Evolutionary conservation across 2,888 invertebrate genomes (phyloP).

Genomic region (Cosmopolites sordidus): DNA sequence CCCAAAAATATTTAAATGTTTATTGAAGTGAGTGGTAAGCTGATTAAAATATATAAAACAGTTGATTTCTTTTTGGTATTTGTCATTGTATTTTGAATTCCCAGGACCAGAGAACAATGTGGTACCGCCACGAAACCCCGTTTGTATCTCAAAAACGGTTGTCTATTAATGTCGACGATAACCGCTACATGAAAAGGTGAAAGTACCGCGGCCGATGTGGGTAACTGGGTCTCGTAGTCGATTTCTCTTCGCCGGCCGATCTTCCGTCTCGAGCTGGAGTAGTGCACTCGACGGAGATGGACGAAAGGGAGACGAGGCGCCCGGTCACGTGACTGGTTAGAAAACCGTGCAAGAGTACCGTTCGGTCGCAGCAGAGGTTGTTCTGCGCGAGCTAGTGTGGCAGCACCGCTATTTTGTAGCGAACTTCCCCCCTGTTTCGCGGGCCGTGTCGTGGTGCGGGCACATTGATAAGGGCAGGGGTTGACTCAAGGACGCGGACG

Average conservation of each 20-base stretch:
- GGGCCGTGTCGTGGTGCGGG: constrained; percentile 8
- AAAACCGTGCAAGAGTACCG: constrained; percentile 22
- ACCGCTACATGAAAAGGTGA: constrained; percentile 38
- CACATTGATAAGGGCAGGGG: constrained; percentile 36
- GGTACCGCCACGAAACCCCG: too few species aligned
- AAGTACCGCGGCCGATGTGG: constrained; percentile 46
- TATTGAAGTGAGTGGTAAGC: too few species aligned
- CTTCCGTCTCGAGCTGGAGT: neutral
- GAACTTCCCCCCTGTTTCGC: constrained; percentile 41
- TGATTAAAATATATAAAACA: too few species aligned
- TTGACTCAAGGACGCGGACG: constrained; percentile 43
- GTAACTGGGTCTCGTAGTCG: constrained; percentile 45
- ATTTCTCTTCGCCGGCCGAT: constrained; percentile 36
- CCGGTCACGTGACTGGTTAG: constrained; percentile 27
- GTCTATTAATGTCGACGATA: constrained; percentile 2
- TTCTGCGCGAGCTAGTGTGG: constrained; percentile 18
- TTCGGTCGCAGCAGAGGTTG: constrained; percentile 27
- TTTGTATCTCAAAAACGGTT: too few species aligned
- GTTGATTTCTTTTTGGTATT: too few species aligned
- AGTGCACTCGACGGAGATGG: constrained; percentile 5
- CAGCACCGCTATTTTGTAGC: constrained; percentile 14
- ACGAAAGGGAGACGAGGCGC: constrained; percentile 3
- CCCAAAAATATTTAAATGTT: too few species aligned
- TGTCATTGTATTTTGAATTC: too few species aligned
- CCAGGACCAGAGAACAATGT: too few species aligned